Evolutionary conservation across 2,113 vertebrate genomes (phyloP), one percentile per base, ranked within the genome.

Genomic region (Scophthalmus maximus): DNA sequence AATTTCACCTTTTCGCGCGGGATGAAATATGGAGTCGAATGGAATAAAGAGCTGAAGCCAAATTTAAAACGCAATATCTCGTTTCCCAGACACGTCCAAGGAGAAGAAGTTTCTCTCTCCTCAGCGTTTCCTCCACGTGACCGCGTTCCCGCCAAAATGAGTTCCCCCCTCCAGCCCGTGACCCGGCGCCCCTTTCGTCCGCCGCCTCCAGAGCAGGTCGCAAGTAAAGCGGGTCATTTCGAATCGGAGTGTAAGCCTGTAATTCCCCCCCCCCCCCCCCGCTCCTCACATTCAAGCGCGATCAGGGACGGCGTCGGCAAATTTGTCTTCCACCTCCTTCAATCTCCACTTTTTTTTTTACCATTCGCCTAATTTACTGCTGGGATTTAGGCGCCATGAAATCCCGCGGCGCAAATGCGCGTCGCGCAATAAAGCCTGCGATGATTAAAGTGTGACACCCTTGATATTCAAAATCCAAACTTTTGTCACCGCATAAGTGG

Each of bases 401-500:
- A 69, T 72, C 53, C 23, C 86, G 75, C 40, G 55, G 70, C 58
- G 56, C 40, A 49, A 73, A 78, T 15, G 49, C 68, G n/a, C 36
- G 71, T 63, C 69, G 68, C 56, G 79, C 57, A 73, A 66, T 72
- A 57, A 88, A 74, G 74, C 64, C 15, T 3, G 40, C 5, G 53
- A 69, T 86, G 80, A 90, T 85, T 84, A 72, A 74, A 84, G 69
- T 46, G 65, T 57, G 80, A 83, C 60, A 81, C 59, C 17, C 49
- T 52, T 55, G 18, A 38, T 73, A 75, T 86, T 82, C 34, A 42
- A 61, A 79, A 75, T 85, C 55, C 69, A 70, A n/a, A 76, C 82
- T 78, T 85, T 73, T 55, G 68, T 25, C n/a, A 1, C 73, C 30
- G 69, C 78, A 12, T 30, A 64, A 80, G 75, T 29, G 57, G 56